Percentiles rank a stretch among this genome's conserved stretches.
Conservation (phyloP, 2,113 vertebrate genomes). For the Gnathonemus longibarbis region DNA sequence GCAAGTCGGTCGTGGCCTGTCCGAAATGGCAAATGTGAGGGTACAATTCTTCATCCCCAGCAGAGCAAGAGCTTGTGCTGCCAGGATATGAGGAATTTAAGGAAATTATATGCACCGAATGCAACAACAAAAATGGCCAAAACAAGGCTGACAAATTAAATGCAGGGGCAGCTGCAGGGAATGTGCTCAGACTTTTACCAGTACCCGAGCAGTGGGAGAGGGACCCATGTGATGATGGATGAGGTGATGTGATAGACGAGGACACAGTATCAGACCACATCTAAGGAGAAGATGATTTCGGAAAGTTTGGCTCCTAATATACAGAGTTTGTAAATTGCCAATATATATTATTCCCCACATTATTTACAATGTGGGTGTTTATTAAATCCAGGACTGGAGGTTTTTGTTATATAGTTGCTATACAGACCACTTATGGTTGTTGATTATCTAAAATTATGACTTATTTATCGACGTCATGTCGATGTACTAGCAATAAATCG, state of each 20-base stretch:
- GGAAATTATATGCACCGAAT: not conserved
- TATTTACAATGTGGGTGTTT: not conserved
- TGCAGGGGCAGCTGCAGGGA: not conserved
- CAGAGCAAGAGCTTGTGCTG: not conserved
- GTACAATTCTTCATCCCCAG: not conserved
- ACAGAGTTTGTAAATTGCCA: not conserved
- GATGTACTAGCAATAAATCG: not conserved
- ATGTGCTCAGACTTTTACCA: not conserved
- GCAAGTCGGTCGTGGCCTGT: not conserved
- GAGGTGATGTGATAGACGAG: not conserved
- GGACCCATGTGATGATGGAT: not conserved
- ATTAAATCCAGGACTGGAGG: not conserved
- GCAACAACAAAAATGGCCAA: not conserved
- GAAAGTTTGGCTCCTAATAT: not conserved
- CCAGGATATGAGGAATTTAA: not conserved
- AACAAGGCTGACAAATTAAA: not conserved
- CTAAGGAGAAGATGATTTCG: not conserved
- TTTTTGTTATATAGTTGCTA: not conserved
- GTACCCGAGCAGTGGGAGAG: not conserved
- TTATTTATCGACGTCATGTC: not conserved
- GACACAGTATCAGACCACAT: not conserved
- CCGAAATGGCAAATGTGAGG: not conserved
- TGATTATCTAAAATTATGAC: not conserved
- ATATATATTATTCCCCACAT: not conserved
- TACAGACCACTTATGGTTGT: not conserved